Evolutionary conservation across 1,140 invertebrate genomes (phyloP).

Genomic region (Sweltsa coloradensis): DNA sequence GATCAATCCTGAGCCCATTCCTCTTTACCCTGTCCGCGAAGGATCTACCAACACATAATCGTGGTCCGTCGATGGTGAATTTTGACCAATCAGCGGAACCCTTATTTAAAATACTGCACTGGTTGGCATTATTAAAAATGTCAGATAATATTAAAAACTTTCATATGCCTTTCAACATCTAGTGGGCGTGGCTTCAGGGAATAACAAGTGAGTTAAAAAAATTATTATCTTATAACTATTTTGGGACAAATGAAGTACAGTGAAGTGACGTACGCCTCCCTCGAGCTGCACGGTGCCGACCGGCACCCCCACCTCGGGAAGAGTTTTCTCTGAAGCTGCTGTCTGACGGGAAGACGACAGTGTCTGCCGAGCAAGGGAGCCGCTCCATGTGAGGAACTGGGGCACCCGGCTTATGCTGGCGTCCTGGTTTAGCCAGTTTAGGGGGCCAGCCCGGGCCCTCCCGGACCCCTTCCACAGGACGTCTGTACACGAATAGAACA

Average conservation of each 20-base stretch:
- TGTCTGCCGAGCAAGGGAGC: constrained; percentile 14
- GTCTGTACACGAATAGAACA: too few species aligned
- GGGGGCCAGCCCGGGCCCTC: constrained; percentile 12
- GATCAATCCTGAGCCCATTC: too few species aligned
- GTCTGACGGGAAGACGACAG: constrained; percentile 11
- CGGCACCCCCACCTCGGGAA: constrained; percentile 6
- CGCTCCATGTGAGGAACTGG: constrained; percentile 15
- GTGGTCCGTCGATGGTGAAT: too few species aligned
- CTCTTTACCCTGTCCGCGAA: too few species aligned
- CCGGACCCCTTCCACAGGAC: constrained; percentile 7
- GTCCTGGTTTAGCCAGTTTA: constrained; percentile 11
- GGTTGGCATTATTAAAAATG: too few species aligned
- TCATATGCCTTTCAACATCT: background rate
- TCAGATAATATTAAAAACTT: too few species aligned
- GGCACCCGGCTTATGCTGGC: background rate
- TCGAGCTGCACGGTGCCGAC: background rate
- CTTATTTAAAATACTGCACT: too few species aligned
- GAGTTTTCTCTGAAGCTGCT: constrained; percentile 8
- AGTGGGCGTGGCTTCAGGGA: background rate
- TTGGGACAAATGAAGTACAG: constrained; percentile 9
- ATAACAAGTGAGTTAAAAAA: background rate
- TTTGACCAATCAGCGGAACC: too few species aligned
- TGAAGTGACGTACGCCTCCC: constrained; percentile 8
- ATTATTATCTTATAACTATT: constrained; percentile 11
- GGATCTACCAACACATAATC: too few species aligned